A percentile compares a stretch with the other conserved stretches of the same genome.
Evolutionary conservation across 2,113 vertebrate species (phyloP).

Genomic region (Charina bottae): DNA sequence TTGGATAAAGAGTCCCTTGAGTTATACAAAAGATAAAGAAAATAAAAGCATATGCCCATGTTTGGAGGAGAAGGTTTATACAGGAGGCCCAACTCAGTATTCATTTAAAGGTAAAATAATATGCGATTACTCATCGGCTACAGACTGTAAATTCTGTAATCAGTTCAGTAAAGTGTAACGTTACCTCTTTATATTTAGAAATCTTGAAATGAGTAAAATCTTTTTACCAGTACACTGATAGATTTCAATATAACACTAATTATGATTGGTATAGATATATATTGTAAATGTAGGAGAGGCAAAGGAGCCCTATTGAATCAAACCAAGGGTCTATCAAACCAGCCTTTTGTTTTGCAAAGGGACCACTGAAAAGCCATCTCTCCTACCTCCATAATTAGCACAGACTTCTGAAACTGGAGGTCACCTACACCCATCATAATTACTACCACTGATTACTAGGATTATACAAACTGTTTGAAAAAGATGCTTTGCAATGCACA

Average conservation of each 20-base stretch:
- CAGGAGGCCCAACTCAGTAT: conserved; percentile 67
- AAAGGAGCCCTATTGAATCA: background rate
- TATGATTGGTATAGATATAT: background rate
- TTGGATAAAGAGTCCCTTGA: conserved; percentile 60
- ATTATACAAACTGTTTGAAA: background rate
- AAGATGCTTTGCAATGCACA: background rate
- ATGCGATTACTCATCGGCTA: background rate
- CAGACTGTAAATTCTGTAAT: conserved; percentile 1
- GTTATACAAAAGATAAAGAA: conserved; percentile 11
- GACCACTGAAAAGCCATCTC: background rate
- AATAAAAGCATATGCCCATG: conserved; percentile 70
- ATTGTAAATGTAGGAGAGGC: background rate
- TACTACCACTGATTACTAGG: background rate
- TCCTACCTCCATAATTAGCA: background rate
- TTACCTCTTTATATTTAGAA: background rate
- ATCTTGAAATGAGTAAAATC: background rate
- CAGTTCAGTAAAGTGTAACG: conserved; percentile 20
- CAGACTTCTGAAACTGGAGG: background rate
- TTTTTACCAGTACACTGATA: background rate
- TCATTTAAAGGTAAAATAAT: conserved; percentile 83
- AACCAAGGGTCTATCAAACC: background rate
- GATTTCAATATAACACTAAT: background rate
- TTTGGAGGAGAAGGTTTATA: conserved; percentile 80
- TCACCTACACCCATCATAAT: background rate
- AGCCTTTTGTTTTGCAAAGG: background rate